A percentile compares a stretch with the other conserved stretches of the same genome.
These are phyloP conservation scores for Pachymerium ferrugineum DNA, from an alignment of 2,888 invertebrate species.

Conservation along the genomic window DNA sequence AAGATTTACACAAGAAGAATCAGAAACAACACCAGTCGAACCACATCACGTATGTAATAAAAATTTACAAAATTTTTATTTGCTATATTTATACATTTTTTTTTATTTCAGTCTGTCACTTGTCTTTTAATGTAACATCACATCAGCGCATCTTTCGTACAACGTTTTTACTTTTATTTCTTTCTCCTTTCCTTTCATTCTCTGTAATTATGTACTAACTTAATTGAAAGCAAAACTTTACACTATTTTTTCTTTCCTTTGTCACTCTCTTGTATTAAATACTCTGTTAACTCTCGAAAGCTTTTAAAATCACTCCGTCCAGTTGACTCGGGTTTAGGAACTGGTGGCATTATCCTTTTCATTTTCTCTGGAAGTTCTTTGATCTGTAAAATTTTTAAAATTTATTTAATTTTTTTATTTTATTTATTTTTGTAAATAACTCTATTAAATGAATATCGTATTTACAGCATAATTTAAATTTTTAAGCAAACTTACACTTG, in stretches of 20 bases:
- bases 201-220: too few species aligned
- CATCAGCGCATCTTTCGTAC: too few species aligned
- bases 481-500: slow-evolving; percentile 58
- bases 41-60: background rate
- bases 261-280: slow-evolving; percentile 55
- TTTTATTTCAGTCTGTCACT: background rate
- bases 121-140: background rate
- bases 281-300: slow-evolving; percentile 74
- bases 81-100: background rate
- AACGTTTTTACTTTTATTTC: too few species aligned
- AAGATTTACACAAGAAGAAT: background rate
- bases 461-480: background rate
- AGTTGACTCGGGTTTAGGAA: slow-evolving; percentile 70
- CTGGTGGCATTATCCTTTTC: slow-evolving; percentile 66
- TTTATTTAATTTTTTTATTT: background rate
- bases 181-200: background rate
- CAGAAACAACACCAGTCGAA: too few species aligned
- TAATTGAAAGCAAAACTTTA: too few species aligned
- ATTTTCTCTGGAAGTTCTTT: slow-evolving; percentile 75
- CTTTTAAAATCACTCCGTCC: slow-evolving; percentile 82
- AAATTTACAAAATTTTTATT: background rate
- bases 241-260: slow-evolving; percentile 39
- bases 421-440: background rate
- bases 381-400: slow-evolving; percentile 52
- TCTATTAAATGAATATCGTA: too few species aligned